Evolutionary conservation across 2,113 vertebrate genomes (phyloP), one percentile per base, ranked within the genome.

Genomic region (Ursus arctos): DNA sequence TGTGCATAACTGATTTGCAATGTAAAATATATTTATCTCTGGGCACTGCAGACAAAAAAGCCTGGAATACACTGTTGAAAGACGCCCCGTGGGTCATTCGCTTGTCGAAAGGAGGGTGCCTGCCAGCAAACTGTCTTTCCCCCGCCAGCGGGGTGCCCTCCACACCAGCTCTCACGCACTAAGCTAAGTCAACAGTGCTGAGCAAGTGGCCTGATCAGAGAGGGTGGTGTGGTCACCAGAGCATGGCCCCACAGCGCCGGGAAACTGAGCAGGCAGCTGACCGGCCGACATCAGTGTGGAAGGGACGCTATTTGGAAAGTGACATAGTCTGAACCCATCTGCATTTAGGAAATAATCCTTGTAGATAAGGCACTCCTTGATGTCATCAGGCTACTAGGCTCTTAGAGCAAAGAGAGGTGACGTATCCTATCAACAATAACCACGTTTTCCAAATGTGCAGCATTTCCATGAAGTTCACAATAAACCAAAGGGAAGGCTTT

Each of bases 1-100:
- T 83, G 22, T 86, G 6, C 69, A 12, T 43, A 28, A 15, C 40
- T 40, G n/a, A 53, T 84, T 87, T 94, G 13, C 11, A 55, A 49
- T 49, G 6, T 31, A 55, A 86, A 94, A 96, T 83, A 33, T 65
- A 79, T 82, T 67, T 86, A 43, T 82, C 82, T 90, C 47, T 91
- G 16, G 18, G 59, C 43, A 22, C 61, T 79, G 28, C 7, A 80
- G 28, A 88, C 69, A 74, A 92, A 55, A 31, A 43, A 79, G 11
- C 82, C 83, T 92, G 24, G 40, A 69, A 79, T 40, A 67, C 10
- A 61, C 51, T 22, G 11, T 7, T 74, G 8, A n/a, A 43, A 28
- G 61, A 80, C 71, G 13, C 26, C 31, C 53, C 28, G 7, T 67
- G 28, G 88, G 55, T 61, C 77, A 81, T 69, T 91, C 74, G 7